Conservation (phyloP, 1,140 invertebrate species). For the Meloidogyne hapla region DNA sequence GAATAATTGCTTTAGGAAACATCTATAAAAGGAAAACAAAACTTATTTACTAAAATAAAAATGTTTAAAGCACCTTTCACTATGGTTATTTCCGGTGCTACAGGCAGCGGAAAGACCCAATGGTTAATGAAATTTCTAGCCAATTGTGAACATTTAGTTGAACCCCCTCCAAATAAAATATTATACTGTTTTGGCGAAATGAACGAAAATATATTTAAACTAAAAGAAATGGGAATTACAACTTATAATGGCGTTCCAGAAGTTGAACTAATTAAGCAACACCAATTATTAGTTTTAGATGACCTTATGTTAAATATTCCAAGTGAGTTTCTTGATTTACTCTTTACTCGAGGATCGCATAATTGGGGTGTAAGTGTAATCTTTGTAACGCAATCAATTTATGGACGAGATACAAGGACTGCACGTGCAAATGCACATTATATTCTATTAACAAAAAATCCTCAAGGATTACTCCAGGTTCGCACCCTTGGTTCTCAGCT, state of each 20-base stretch:
- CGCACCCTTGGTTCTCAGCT: constrained; percentile 21
- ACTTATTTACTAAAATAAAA: too few species aligned
- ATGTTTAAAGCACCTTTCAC: constrained; percentile 29
- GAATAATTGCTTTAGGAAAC: too few species aligned
- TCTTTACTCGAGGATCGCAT: constrained; percentile 22
- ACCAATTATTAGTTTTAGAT: constrained; percentile 17
- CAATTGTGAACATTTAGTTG: constrained; percentile 2
- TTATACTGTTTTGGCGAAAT: constrained; percentile 35
- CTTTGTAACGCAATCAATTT: constrained; percentile 27
- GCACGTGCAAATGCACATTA: constrained; percentile 32
- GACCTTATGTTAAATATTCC: constrained; percentile 28
- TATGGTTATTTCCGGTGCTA: constrained; percentile 29
- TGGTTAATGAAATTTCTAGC: constrained; percentile 27
- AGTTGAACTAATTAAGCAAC: too few species aligned
- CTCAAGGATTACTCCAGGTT: constrained; percentile 23
- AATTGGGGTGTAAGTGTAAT: too few species aligned
- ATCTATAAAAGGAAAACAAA: too few species aligned
- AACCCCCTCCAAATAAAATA: neutral
- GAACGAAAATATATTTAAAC: constrained; percentile 24
- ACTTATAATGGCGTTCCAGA: too few species aligned
- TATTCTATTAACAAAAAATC: constrained; percentile 33
- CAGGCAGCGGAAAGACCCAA: constrained; percentile 30
- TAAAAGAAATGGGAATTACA: constrained; percentile 13
- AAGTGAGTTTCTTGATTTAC: constrained; percentile 27
- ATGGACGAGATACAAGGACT: constrained; percentile 30